phyloP scores from a whole-genome alignment of 2,888 invertebrate genomes.

The Aphodius granarius region DNA sequence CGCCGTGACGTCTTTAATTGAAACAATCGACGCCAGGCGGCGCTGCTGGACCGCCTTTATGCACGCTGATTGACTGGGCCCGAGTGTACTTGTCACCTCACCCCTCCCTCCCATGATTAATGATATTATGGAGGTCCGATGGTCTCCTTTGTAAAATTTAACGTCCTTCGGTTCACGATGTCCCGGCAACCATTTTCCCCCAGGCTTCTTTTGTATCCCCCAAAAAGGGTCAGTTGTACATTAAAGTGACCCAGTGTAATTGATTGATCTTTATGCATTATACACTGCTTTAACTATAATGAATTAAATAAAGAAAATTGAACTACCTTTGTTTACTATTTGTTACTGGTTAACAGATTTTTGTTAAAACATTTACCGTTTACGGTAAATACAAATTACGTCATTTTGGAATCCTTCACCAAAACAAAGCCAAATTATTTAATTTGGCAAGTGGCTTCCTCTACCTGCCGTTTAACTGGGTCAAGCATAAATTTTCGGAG shows the following conservation, averaged over 20 bases:
- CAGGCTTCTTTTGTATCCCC: background rate
- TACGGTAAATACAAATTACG: too few relatives aligned
- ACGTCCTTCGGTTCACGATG: background rate
- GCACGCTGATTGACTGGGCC: background rate
- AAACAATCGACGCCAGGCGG: background rate
- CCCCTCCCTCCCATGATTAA: background rate
- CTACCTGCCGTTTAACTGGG: background rate
- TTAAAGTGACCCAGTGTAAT: background rate
- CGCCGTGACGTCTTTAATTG: background rate
- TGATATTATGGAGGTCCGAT: background rate
- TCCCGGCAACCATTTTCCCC: background rate
- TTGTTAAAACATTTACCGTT: too few relatives aligned
- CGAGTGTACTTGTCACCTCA: background rate
- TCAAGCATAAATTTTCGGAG: background rate
- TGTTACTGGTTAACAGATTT: too few relatives aligned
- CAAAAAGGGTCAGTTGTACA: background rate
- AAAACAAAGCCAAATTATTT: too few relatives aligned
- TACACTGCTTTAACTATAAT: too few relatives aligned
- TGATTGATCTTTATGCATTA: background rate
- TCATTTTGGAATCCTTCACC: too few relatives aligned
- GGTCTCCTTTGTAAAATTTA: background rate
- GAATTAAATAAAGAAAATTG: too few relatives aligned
- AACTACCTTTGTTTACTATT: too few relatives aligned
- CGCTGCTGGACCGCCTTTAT: background rate
- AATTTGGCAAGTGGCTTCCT: background rate